Base-by-base conservation (phyloP, 2,888 invertebrate genomes). In the Alloscopus bannaensis region DNA sequence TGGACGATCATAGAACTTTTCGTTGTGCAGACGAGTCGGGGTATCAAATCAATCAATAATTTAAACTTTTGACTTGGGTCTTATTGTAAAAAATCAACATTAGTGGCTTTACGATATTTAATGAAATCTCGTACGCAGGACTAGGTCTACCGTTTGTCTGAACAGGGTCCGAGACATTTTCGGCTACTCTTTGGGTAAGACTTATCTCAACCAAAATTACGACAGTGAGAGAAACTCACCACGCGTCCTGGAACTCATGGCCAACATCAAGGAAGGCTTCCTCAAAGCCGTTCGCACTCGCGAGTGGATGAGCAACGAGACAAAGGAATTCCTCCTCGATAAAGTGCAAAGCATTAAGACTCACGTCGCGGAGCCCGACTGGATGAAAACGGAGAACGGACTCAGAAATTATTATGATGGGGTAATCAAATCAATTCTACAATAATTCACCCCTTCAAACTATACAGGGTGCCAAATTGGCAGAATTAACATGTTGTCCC, bases 341-440 rank as follows among this genome's bases (percentile, higher is more conserved):
- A 75, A 75, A 60, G 45, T 75, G 3, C n/a, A n/a, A 47, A 68
- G 60, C 50, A 68, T 75, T 11, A 75, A 68, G 22, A 50, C 52
- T 6, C 55, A 28, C 20, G 31, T 75, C 6, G 59, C 36, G 0
- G 11, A 66, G 18, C 68, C 75, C 3, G 18, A 66, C 1, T 68
- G 66, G 68, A 68, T 59, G 11, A 36, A 13, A 13, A 13, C 6
- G 13, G 13, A 36, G 36, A 13, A 36, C 13, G 36, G 36, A 6
- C 36, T 36, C 13, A 13, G 13, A 36, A 36, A 36, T 8, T 36
- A 36, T 36, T 36, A 36, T 13, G 13, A 36, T 36, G 36, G 36
- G 36, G 36, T 36, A 36, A 36, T 36, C n/a, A n/a, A n/a, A n/a
- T n/a, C n/a, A n/a, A n/a, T n/a, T n/a, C n/a, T n/a, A n/a, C n/a